Evolutionary conservation across 1,140 invertebrate species (phyloP), one percentile per base, ranked within the genome.

Genomic region (Matsumurasca onukii): DNA sequence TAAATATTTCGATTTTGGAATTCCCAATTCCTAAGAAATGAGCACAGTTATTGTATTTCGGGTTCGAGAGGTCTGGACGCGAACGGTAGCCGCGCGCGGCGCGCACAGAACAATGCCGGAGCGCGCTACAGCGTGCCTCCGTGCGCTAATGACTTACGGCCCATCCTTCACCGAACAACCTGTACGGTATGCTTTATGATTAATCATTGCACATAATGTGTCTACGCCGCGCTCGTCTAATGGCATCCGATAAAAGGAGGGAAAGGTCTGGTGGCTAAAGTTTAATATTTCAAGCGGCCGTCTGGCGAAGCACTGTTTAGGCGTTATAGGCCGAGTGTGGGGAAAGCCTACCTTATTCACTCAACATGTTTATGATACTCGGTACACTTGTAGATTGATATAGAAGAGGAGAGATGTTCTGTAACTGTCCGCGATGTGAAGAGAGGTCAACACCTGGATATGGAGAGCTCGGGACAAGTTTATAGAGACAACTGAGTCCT

Each of bases 131-230:
- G 34, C 17, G 34, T 39, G 34, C 5, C 34, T n/a, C n/a, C n/a
- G n/a, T n/a, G 34, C 5, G 34, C 34, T 39, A 5, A 39, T 27
- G 25, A 59, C 25, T 59, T 22, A 59, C 31, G 34, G 61, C 22
- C 34, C 62, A 65, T 65, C 62, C 25, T 65, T 31, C 34, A 27
- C 20, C 24, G 31, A 12, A 65, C 62, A 31, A n/a, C 20, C 34
- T 65, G 62, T 65, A 65, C 39, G 62, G 62, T 65, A 65, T 65
- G 62, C 62, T 65, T 65, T 65, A 65, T 65, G 31, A 65, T 65
- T 65, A 65, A 65, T 65, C 62, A 65, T 65, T 45, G 62, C 12
- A 65, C 62, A 65, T 65, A 65, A 65, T 65, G 61, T 63, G 62
- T 65, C 39, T 22, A 9, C 15, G 24, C 55, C 17, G 62, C 62